Conservation (phyloP, 2,797 vertebrate species). For the Hipposideros larvatus region DNA sequence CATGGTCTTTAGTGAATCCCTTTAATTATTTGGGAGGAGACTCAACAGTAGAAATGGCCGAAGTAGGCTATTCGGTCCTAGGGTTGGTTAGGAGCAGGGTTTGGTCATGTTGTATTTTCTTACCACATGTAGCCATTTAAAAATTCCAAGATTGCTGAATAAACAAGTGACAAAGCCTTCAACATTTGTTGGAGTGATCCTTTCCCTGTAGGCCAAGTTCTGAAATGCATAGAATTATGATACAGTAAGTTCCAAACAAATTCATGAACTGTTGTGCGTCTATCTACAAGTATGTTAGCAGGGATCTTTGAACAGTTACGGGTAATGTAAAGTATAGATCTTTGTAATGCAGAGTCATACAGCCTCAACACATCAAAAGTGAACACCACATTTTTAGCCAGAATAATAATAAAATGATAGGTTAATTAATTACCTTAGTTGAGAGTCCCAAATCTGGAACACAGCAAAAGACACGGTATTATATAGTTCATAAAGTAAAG, state of each 20-base stretch:
- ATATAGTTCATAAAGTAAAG: not conserved
- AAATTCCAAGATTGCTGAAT: not conserved
- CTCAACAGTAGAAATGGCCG: not conserved
- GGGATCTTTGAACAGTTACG: not conserved
- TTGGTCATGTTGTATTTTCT: slow-evolving; percentile 31
- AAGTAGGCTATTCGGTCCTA: not conserved
- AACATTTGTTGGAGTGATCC: not conserved
- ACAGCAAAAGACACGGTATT: not conserved
- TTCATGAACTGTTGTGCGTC: not conserved
- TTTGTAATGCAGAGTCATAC: not conserved
- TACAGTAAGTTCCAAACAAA: not conserved
- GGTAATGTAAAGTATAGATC: not conserved
- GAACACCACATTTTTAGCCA: not conserved
- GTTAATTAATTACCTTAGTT: not conserved
- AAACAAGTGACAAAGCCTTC: not conserved
- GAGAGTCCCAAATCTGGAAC: not conserved
- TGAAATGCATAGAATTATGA: not conserved
- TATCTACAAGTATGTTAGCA: not conserved
- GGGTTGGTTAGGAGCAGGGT: not conserved
- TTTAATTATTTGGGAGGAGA: not conserved
- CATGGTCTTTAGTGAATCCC: not conserved
- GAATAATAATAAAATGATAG: slow-evolving; percentile 42
- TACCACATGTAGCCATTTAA: not conserved
- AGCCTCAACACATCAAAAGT: not conserved
- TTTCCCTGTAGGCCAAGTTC: not conserved